phyloP scores from a whole-genome alignment of 2,888 invertebrate genomes.

The Antheraea yamamai region DNA sequence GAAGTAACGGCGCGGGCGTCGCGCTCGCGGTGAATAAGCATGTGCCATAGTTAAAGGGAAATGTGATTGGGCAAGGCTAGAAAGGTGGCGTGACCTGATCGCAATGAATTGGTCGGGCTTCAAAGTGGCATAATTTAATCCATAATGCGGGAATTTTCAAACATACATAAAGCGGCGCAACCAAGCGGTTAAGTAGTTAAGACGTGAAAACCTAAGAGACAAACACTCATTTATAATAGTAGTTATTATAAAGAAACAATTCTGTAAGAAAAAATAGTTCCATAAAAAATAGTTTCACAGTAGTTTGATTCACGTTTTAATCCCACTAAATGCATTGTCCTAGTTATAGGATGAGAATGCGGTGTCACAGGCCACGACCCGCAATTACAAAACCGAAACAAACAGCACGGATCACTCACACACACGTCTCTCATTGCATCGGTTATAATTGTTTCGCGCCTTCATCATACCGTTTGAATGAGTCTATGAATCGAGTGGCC shows the following conservation, averaged over 20 bases:
- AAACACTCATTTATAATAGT: too few species aligned
- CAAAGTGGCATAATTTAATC: too few species aligned
- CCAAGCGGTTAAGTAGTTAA: too few species aligned
- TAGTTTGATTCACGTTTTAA: slow-evolving; percentile 22
- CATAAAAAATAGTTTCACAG: not conserved
- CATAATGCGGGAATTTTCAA: too few species aligned
- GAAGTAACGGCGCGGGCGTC: too few species aligned
- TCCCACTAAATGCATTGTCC: slow-evolving; percentile 20
- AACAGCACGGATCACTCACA: slow-evolving; percentile 63
- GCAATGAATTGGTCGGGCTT: too few species aligned
- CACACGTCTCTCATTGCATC: slow-evolving; percentile 39
- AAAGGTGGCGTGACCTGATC: too few species aligned
- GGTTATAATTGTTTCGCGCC: slow-evolving; percentile 67
- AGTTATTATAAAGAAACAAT: not conserved
- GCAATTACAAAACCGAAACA: slow-evolving; percentile 74
- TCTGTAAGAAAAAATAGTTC: not conserved
- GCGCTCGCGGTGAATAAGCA: too few species aligned
- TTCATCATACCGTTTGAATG: slow-evolving; percentile 35
- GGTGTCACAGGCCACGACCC: slow-evolving; percentile 53
- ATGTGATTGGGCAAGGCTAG: too few species aligned
- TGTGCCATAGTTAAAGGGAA: too few species aligned
- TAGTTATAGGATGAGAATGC: slow-evolving; percentile 51
- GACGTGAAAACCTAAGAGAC: too few species aligned
- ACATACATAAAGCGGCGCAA: too few species aligned
- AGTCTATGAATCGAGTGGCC: slow-evolving; percentile 31